These are phyloP conservation scores for Microcebus lehilahytsara DNA, from an alignment of 2,113 vertebrate genomes.

Conservation along the genomic window DNA sequence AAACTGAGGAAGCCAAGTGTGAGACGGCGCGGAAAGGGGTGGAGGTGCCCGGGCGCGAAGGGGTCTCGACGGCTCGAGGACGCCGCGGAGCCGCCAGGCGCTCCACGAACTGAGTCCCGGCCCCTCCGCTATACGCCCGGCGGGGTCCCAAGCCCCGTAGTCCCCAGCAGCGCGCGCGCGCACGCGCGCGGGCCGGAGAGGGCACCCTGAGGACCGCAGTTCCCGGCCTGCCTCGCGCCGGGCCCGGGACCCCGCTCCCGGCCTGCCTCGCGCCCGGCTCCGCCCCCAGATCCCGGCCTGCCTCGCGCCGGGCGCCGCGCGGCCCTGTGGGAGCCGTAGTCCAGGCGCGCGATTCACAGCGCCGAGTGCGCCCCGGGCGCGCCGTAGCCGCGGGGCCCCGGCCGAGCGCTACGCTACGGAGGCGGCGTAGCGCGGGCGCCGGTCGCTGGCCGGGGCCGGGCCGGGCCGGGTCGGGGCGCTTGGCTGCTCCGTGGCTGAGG, in stretches of 20 bases:
- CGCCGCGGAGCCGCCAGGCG: neutral
- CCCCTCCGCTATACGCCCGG: neutral
- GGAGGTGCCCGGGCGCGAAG: neutral
- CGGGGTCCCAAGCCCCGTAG: neutral
- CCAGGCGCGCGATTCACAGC: constrained; percentile 59
- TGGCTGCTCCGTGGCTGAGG: constrained; percentile 26
- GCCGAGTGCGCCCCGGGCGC: constrained; percentile 71
- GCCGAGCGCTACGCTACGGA: constrained; percentile 74
- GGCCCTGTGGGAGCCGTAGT: constrained; percentile 78
- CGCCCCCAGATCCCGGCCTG: constrained; percentile 5
- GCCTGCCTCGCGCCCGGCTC: neutral
- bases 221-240: constrained; percentile 33
- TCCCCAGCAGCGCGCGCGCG: too few species aligned
- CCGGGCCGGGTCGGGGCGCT: constrained; percentile 14
- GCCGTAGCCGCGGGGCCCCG: constrained; percentile 50
- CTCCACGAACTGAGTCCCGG: neutral
- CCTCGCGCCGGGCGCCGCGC: neutral
- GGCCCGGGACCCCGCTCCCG: constrained; percentile 20
- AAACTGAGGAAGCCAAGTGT: neutral
- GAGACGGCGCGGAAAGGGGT: neutral
- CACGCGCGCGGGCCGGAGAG: too few species aligned
- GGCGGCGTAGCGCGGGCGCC: constrained; percentile 68
- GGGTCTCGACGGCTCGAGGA: neutral
- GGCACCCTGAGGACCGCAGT: neutral
- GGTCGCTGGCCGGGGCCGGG: constrained; percentile 23